phyloP scores from a whole-genome alignment of 1,140 invertebrate genomes.

The Achatina immaculata region DNA sequence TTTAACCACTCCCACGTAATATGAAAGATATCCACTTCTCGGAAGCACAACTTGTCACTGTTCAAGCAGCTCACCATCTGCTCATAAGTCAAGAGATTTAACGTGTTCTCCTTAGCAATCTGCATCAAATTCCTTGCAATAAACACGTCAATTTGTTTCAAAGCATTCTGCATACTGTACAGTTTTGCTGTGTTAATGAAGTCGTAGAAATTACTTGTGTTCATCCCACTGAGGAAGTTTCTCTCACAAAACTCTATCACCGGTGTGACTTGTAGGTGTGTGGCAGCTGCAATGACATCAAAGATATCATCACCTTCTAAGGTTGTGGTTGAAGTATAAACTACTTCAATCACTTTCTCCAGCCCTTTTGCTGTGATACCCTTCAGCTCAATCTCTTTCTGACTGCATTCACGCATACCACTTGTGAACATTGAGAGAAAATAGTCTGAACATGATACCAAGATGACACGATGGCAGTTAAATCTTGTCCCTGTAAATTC shows the following conservation, averaged over 20 bases:
- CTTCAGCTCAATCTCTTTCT: conserved; percentile 70
- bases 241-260: conserved; percentile 71
- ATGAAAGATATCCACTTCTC: conserved; percentile 70
- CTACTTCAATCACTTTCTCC: conserved; percentile 69
- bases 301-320: conserved; percentile 71
- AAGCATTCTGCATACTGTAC: conserved; percentile 70
- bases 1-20: conserved; percentile 70
- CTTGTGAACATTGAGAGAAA: conserved; percentile 71
- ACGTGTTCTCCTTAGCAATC: conserved; percentile 67
- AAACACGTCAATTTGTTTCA: conserved; percentile 71
- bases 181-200: conserved; percentile 71
- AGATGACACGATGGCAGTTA: conserved; percentile 69
- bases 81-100: conserved; percentile 68
- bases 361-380: conserved; percentile 69
- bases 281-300: conserved; percentile 70
- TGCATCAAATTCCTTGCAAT: conserved; percentile 70
- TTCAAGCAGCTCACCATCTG: conserved; percentile 70
- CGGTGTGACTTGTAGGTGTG: conserved; percentile 70
- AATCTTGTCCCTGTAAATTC: conserved; percentile 61
- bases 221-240: conserved; percentile 70
- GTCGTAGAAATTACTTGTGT: conserved; percentile 70
- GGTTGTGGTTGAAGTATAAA: conserved; percentile 70
- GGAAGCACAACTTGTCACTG: conserved; percentile 62
- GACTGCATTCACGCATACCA: conserved; percentile 69
- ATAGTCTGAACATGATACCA: conserved; percentile 71